phyloP scores from a whole-genome alignment of 37 sponge, comb jelly and placozoan genomes.

The Axinella damicornis region DNA sequence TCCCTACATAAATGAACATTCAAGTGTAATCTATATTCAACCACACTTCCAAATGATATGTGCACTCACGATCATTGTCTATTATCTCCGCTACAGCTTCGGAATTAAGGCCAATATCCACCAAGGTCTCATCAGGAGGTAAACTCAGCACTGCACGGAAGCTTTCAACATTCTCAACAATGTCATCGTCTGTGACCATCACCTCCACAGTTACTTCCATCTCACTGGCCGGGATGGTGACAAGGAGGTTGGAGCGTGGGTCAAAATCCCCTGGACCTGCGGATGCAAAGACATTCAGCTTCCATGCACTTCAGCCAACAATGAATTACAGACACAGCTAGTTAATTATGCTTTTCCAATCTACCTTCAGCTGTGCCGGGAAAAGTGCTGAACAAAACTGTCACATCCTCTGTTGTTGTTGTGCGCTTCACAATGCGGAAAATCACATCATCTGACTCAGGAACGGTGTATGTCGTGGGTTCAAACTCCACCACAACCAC shows the following conservation, averaged over 20 bases:
- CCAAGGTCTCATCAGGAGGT: neutral
- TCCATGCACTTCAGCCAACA: too few relatives aligned
- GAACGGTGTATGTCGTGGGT: too few relatives aligned
- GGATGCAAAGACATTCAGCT: neutral
- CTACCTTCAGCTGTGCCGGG: too few relatives aligned
- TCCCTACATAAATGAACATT: neutral
- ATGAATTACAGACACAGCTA: too few relatives aligned
- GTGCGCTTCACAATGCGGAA: too few relatives aligned
- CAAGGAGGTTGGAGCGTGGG: neutral
- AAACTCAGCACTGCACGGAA: neutral
- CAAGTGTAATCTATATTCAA: too few relatives aligned
- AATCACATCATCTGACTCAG: neutral
- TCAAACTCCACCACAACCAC: too few relatives aligned
- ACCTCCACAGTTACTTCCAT: neutral
- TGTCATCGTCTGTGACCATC: neutral
- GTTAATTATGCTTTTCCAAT: too few relatives aligned
- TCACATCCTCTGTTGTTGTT: too few relatives aligned
- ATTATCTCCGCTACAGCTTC: neutral
- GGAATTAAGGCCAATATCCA: neutral
- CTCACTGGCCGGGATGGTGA: too few relatives aligned
- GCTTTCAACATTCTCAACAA: neutral
- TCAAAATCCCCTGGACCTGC: neutral
- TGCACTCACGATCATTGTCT: neutral
- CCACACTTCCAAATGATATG: neutral
- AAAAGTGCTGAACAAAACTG: too few relatives aligned